phyloP scores from a whole-genome alignment of 1,140 invertebrate genomes.

The Brachionus asplanchnoidis region DNA sequence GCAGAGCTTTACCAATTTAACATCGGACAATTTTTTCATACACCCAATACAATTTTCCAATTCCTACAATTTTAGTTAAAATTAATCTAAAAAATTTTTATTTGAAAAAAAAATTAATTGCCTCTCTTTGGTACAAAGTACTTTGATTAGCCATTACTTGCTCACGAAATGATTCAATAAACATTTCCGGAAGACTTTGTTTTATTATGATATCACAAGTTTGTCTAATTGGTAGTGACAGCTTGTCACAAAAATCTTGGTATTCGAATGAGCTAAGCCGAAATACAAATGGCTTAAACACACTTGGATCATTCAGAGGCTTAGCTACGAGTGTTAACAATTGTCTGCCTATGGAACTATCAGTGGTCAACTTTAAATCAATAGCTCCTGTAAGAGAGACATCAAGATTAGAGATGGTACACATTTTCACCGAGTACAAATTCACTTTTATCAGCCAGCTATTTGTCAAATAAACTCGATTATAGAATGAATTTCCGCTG shows the following conservation, averaged over 20 bases:
- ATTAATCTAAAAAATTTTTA: not conserved
- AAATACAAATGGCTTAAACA: slow-evolving; percentile 43
- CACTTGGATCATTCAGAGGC: not conserved
- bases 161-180: slow-evolving; percentile 74
- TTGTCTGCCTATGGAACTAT: slow-evolving; percentile 59
- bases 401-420: slow-evolving; percentile 68
- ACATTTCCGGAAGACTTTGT: slow-evolving; percentile 73
- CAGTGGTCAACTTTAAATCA: not conserved
- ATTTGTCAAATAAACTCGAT: slow-evolving; percentile 70
- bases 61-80: slow-evolving; percentile 57
- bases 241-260: slow-evolving; percentile 70
- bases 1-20: slow-evolving; percentile 74
- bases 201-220: slow-evolving; percentile 72
- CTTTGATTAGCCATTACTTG: slow-evolving; percentile 68
- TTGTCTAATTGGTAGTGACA: slow-evolving; percentile 69
- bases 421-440: slow-evolving; percentile 67
- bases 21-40: slow-evolving; percentile 71
- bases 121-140: slow-evolving; percentile 9
- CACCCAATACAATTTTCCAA: slow-evolving; percentile 79
- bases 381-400: slow-evolving; percentile 65
- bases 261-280: slow-evolving; percentile 73
- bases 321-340: slow-evolving; percentile 67
- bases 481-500: slow-evolving; percentile 60
- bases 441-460: slow-evolving; percentile 82
- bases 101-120: slow-evolving; percentile 4